phyloP scores from a whole-genome alignment of 2,888 invertebrate genomes.

The Ormia ochracea region DNA sequence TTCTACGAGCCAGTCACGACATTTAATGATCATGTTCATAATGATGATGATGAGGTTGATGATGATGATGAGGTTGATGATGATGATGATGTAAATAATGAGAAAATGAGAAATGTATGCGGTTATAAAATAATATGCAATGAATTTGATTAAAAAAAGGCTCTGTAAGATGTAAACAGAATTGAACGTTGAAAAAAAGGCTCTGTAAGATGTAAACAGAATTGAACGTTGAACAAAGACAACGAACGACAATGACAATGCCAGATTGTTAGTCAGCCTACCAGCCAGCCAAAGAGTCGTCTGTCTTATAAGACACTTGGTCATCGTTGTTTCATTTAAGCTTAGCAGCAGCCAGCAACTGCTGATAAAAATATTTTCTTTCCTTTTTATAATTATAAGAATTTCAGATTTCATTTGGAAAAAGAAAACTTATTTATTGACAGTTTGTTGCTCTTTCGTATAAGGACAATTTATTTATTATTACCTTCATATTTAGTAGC shows the following conservation, averaged over 20 bases:
- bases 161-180: constrained; percentile 6
- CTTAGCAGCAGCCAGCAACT: constrained; percentile 17
- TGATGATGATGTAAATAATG: constrained; percentile 7
- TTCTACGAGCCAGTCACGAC: constrained; percentile 2
- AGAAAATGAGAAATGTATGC: background rate
- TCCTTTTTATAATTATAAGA: background rate
- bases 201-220: constrained; percentile 14
- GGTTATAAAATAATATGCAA: constrained; percentile 3
- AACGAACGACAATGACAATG: background rate
- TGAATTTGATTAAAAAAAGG: background rate
- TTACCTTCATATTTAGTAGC: background rate
- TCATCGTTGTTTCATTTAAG: constrained; percentile 5
- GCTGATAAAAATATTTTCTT: constrained; percentile 6
- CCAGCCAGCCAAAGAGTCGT: constrained; percentile 29
- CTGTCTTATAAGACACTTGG: constrained; percentile 31
- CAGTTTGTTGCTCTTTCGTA: constrained; percentile 7
- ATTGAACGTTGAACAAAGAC: constrained; percentile 28
- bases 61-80: background rate
- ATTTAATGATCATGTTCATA: too few species aligned
- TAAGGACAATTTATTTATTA: background rate
- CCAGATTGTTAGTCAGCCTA: constrained; percentile 19
- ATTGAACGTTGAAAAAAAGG: constrained; percentile 1
- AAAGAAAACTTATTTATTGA: constrained; percentile 11
- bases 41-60: background rate
- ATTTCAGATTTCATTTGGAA: constrained; percentile 17